These are phyloP conservation scores for Eretmochelys imbricata DNA, from an alignment of 2,113 vertebrate genomes.

Conservation along the genomic window DNA sequence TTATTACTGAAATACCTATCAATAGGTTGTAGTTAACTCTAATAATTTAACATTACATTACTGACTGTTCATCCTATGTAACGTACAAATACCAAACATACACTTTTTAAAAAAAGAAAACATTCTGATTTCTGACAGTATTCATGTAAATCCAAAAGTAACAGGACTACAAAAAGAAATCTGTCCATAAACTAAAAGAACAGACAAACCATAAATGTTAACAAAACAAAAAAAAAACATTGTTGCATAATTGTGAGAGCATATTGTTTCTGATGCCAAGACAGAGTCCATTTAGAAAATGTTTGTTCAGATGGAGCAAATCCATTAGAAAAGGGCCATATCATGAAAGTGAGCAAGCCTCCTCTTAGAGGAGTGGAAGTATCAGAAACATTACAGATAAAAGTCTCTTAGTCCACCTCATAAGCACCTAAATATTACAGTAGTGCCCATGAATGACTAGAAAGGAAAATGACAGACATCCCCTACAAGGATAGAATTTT, in stretches of 20 bases:
- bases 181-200: conserved; percentile 32
- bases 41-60: conserved; percentile 4
- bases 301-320: conserved; percentile 38
- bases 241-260: not conserved
- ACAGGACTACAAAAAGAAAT: not conserved
- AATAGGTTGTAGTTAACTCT: not conserved
- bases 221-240: not conserved
- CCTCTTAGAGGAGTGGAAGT: conserved; percentile 36
- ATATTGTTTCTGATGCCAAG: not conserved
- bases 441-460: not conserved
- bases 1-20: not conserved
- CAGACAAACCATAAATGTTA: not conserved
- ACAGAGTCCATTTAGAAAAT: conserved; percentile 19
- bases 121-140: not conserved
- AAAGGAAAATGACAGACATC: not conserved
- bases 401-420: conserved; percentile 23
- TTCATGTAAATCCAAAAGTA: conserved; percentile 9
- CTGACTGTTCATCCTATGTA: not conserved
- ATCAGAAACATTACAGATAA: conserved; percentile 3
- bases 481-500: conserved; percentile 38
- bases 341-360: conserved; percentile 16
- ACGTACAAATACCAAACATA: not conserved
- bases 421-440: conserved; percentile 18
- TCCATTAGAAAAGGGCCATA: not conserved
- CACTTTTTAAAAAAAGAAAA: not conserved